Percentiles rank a stretch among this genome's conserved stretches.
Conservation (phyloP, 2,888 invertebrate genomes). For the Drosophila neotestacea region DNA sequence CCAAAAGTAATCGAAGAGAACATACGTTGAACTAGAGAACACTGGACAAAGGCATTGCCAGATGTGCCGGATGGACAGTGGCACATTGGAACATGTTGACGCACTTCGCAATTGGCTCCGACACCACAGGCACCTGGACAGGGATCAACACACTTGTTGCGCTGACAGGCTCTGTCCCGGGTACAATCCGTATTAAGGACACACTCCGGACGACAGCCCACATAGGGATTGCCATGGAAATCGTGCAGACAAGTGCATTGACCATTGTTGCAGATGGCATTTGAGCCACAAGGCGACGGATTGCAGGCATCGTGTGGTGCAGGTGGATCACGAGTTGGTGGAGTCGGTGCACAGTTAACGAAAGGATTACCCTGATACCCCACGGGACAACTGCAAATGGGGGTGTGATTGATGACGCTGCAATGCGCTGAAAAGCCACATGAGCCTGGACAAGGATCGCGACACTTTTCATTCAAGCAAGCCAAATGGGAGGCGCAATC, state of each 20-base stretch:
- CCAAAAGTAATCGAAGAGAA: constrained; percentile 57
- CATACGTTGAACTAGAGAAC: constrained; percentile 86
- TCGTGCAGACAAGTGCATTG: constrained; percentile 89
- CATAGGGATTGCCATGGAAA: constrained; percentile 88
- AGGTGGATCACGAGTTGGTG: constrained; percentile 64
- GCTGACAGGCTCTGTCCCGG: constrained; percentile 90
- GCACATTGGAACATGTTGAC: constrained; percentile 91
- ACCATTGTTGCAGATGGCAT: constrained; percentile 89
- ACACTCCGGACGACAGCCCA: constrained; percentile 93
- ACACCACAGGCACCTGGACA: constrained; percentile 91
- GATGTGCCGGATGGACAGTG: constrained; percentile 89
- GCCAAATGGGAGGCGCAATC: constrained; percentile 89
- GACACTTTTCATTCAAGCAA: constrained; percentile 89
- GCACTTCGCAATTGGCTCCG: constrained; percentile 90
- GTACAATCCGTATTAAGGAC: constrained; percentile 92
- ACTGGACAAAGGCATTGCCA: constrained; percentile 90
- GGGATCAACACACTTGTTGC: constrained; percentile 92
- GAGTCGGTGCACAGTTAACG: constrained; percentile 86
- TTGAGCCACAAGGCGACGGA: constrained; percentile 92
- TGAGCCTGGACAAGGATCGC: constrained; percentile 89
- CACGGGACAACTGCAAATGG: constrained; percentile 88
- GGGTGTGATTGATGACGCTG: constrained; percentile 88
- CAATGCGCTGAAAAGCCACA: constrained; percentile 88
- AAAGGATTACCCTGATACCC: constrained; percentile 89
- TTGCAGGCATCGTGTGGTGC: constrained; percentile 86